Percentiles rank a stretch among this genome's conserved stretches.
Evolutionary conservation across 2,797 vertebrate genomes (phyloP).

Genomic region (Notolabrus celidotus): DNA sequence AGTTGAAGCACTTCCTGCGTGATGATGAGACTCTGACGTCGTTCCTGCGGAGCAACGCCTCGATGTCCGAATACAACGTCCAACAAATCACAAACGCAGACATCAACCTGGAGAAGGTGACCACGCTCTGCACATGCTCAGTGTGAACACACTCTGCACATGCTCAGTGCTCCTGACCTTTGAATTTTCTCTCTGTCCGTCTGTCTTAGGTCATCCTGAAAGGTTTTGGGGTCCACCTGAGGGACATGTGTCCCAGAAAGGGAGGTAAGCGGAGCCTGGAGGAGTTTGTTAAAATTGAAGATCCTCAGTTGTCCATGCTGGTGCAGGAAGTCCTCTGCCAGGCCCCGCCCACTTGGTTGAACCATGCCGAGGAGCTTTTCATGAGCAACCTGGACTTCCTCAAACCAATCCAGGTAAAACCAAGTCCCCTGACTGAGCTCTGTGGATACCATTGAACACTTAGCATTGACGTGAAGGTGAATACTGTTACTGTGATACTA

Average conservation of each 20-base stretch:
- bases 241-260: conserved; percentile 84
- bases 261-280: conserved; percentile 66
- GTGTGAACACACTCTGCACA: not conserved
- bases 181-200: not conserved
- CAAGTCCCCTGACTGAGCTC: not conserved
- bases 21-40: conserved; percentile 91
- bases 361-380: conserved; percentile 83
- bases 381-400: conserved; percentile 90
- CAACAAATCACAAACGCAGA: conserved; percentile 84
- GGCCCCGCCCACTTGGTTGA: conserved; percentile 82
- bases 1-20: conserved; percentile 91
- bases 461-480: no score
- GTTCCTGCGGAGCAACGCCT: conserved; percentile 88
- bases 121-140: conserved; percentile 9
- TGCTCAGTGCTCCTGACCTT: not conserved
- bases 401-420: conserved; percentile 89
- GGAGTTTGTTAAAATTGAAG: conserved; percentile 86
- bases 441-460: no score
- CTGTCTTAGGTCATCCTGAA: conserved; percentile 86
- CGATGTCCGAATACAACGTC: conserved; percentile 81
- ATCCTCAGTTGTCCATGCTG: conserved; percentile 58
- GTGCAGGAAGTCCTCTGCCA: conserved; percentile 84
- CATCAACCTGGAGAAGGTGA: conserved; percentile 90
- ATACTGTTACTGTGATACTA: no score
- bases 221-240: conserved; percentile 89